These are phyloP conservation scores for Drosophila ficusphila DNA, from an alignment of 1,140 invertebrate genomes.

Conservation along the genomic window DNA sequence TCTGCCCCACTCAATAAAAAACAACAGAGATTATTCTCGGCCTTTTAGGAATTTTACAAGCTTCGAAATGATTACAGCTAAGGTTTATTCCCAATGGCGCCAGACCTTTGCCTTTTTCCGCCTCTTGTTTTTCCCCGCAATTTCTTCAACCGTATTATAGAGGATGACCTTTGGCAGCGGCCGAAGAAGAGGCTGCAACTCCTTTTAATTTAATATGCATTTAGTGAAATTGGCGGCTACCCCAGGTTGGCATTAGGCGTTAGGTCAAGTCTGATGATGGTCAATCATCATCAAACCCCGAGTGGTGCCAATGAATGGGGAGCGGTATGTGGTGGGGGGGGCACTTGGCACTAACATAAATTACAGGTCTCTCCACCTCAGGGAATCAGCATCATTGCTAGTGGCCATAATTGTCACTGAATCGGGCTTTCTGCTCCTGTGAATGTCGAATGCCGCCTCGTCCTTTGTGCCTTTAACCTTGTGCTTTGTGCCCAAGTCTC, in stretches of 20 bases:
- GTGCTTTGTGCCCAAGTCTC: constrained; percentile 21
- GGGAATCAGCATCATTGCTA: neutral
- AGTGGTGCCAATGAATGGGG: constrained; percentile 31
- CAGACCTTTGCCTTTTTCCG: neutral
- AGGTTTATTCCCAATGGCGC: neutral
- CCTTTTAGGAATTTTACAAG: neutral
- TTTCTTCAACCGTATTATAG: neutral
- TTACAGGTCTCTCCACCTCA: constrained; percentile 11
- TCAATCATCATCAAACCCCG: constrained; percentile 18
- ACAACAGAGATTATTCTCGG: too few relatives aligned
- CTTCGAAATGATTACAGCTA: neutral
- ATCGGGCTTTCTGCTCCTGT: constrained; percentile 3
- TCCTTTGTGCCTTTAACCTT: neutral
- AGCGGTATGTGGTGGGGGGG: too few relatives aligned
- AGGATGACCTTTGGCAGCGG: neutral
- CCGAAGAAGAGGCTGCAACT: neutral
- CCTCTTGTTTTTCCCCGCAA: neutral
- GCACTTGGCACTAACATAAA: constrained; percentile 41
- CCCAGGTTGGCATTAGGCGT: neutral
- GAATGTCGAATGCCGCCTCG: neutral
- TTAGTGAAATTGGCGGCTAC: neutral
- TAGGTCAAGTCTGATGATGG: neutral
- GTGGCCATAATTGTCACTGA: constrained; percentile 38
- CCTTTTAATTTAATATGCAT: constrained; percentile 1
- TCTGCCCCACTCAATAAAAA: too few relatives aligned